A percentile compares a stretch with the other conserved stretches of the same genome.
These are phyloP conservation scores for Otus sunia DNA, from an alignment of 2,113 vertebrate species.

Conservation along the genomic window DNA sequence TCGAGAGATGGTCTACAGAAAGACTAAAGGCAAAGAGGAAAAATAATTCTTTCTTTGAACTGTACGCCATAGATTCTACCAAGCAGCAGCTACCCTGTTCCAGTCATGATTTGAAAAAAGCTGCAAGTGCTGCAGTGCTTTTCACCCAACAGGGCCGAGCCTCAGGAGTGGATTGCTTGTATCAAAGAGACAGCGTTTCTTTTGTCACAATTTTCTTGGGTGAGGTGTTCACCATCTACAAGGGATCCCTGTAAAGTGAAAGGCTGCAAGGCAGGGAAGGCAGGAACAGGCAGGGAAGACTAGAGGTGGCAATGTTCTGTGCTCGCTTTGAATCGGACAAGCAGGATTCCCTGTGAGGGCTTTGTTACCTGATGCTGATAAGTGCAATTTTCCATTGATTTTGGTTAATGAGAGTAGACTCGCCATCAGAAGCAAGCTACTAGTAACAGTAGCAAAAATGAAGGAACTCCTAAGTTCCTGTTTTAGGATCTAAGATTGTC, in stretches of 20 bases:
- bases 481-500: not conserved
- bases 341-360: not conserved
- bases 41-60: constrained; percentile 72
- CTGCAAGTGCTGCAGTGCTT: constrained; percentile 53
- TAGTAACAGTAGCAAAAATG: not conserved
- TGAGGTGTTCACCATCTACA: not conserved
- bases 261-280: not conserved
- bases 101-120: not conserved
- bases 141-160: constrained; percentile 25
- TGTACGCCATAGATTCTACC: not conserved
- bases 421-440: not conserved
- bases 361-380: not conserved
- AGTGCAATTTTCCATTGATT: not conserved
- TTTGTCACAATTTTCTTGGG: not conserved
- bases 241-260: not conserved
- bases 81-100: not conserved
- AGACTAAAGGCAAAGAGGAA: constrained; percentile 96
- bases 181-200: not conserved
- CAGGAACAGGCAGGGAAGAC: not conserved
- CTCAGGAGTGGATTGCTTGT: not conserved
- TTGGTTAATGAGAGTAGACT: not conserved
- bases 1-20: constrained; percentile 96
- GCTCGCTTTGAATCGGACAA: fast-evolving
- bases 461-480: not conserved
- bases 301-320: not conserved